phyloP scores from a whole-genome alignment of 2,113 vertebrate genomes.

The Anoura caudifer region DNA sequence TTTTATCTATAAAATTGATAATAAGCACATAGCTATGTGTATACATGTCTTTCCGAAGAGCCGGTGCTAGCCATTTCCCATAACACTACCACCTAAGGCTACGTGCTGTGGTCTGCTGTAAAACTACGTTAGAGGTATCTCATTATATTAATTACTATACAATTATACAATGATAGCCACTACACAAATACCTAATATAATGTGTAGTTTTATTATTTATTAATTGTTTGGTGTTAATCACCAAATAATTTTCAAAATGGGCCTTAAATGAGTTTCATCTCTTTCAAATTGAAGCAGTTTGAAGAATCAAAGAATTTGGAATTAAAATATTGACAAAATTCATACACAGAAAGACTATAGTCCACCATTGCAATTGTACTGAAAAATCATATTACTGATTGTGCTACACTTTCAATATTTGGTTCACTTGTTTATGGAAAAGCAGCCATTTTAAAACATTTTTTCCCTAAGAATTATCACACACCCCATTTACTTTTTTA shows the following conservation, averaged over 20 bases:
- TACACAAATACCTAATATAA: background rate
- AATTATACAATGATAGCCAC: background rate
- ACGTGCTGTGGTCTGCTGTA: background rate
- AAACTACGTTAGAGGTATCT: background rate
- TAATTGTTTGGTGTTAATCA: background rate
- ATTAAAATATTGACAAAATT: background rate
- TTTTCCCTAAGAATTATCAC: background rate
- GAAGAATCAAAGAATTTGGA: background rate
- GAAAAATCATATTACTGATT: background rate
- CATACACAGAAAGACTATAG: background rate
- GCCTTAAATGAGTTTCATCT: background rate
- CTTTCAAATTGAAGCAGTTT: background rate
- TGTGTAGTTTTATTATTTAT: background rate
- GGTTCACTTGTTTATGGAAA: background rate
- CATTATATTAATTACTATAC: background rate
- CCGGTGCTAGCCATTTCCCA: background rate
- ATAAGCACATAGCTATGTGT: background rate
- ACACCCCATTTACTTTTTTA: background rate
- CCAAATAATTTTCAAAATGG: background rate
- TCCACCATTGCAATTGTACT: background rate
- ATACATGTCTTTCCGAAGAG: background rate
- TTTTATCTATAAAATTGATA: background rate
- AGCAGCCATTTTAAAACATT: background rate
- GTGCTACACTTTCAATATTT: background rate
- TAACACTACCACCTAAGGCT: background rate